phyloP scores from a whole-genome alignment of 2,113 vertebrate genomes.

The Bos taurus region ARS-UCD2.0 NC_037347.1:17551001-17551500 shows the following conservation, averaged over 20 bases:
- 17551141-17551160: not conserved
- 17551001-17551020: not conserved
- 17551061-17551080: not conserved
- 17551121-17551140: not conserved
- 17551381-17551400: not conserved
- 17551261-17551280: slow-evolving; percentile 26
- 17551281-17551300: not conserved
- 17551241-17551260: not conserved
- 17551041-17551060: not conserved
- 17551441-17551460: not conserved
- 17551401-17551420: not conserved
- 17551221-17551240: not conserved
- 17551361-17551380: not conserved
- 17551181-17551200: not conserved
- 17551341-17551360: not conserved
- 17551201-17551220: not conserved
- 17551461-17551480: not conserved
- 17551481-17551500: not conserved
- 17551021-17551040: not conserved
- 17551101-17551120: not conserved
- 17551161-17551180: not conserved
- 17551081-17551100: not conserved
- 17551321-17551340: not conserved
- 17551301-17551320: not conserved
- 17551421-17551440: not conserved